Conservation (phyloP, 2,113 vertebrate genomes). For the Bubo blakistoni region DNA sequence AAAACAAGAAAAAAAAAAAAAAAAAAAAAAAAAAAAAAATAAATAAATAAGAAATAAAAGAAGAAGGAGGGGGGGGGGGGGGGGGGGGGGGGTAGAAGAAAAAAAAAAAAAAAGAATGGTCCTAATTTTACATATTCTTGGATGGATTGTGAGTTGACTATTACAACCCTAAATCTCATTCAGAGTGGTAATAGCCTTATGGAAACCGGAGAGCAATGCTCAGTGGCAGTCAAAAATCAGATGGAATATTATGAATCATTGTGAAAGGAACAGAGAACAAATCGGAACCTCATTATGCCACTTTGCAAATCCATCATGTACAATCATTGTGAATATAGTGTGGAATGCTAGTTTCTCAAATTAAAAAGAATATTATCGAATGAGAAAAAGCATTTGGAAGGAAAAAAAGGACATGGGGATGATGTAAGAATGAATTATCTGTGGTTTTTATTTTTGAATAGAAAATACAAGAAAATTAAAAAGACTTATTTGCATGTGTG, state of each 20-base stretch:
- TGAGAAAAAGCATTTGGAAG: not conserved
- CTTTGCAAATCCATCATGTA: constrained; percentile 44
- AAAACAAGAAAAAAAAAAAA: too few species aligned
- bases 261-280: constrained; percentile 35
- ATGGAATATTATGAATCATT: constrained; percentile 26
- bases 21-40: too few species aligned
- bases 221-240: constrained; percentile 14
- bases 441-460: not conserved
- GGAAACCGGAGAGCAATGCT: not conserved
- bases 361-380: constrained; percentile 47
- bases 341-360: constrained; percentile 24
- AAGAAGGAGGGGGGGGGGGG: too few species aligned
- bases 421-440: not conserved
- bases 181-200: constrained; percentile 23
- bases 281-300: constrained; percentile 42
- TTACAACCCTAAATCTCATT: constrained; percentile 47
- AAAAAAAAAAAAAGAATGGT: not conserved
- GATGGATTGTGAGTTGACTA: not conserved
- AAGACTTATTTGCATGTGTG: not conserved
- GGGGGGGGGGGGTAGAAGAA: too few species aligned
- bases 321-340: constrained; percentile 5
- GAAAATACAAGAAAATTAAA: not conserved
- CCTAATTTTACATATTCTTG: constrained; percentile 24
- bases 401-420: not conserved
- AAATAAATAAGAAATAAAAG: too few species aligned